Evolutionary conservation across 2,113 vertebrate genomes (phyloP).

Genomic region (Neomonachus schauinslandi): DNA sequence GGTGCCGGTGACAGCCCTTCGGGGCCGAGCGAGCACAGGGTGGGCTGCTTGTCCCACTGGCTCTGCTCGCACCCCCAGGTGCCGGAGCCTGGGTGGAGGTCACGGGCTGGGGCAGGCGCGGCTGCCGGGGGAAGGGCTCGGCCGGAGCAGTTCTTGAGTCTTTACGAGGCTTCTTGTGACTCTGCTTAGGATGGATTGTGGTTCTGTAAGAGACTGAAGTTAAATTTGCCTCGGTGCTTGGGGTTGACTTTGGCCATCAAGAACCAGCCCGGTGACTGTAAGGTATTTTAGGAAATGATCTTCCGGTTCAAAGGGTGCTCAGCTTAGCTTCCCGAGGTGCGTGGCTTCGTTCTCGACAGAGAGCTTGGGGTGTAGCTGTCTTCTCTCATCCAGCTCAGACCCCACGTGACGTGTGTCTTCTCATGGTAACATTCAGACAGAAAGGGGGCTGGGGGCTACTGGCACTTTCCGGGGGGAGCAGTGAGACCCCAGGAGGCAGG

Average conservation of each 20-base stretch:
- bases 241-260: no score
- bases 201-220: not conserved
- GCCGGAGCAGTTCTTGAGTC: rapidly evolving
- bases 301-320: not conserved
- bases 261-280: not conserved
- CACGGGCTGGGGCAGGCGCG: no score
- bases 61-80: no score
- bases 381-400: rapidly evolving
- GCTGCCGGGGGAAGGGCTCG: no score
- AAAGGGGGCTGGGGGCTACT: not conserved
- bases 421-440: rapidly evolving
- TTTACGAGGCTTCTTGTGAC: rapidly evolving
- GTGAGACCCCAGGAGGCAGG: not conserved
- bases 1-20: no score
- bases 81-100: not conserved
- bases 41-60: no score
- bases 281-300: not conserved
- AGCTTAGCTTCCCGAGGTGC: rapidly evolving
- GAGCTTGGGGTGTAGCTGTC: rapidly evolving
- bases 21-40: no score
- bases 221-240: rapidly evolving
- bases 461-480: not conserved
- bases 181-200: no score
- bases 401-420: rapidly evolving
- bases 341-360: not conserved